These are phyloP conservation scores for Brenthis ino DNA, from an alignment of 2,888 invertebrate species.

Conservation along the genomic window DNA sequence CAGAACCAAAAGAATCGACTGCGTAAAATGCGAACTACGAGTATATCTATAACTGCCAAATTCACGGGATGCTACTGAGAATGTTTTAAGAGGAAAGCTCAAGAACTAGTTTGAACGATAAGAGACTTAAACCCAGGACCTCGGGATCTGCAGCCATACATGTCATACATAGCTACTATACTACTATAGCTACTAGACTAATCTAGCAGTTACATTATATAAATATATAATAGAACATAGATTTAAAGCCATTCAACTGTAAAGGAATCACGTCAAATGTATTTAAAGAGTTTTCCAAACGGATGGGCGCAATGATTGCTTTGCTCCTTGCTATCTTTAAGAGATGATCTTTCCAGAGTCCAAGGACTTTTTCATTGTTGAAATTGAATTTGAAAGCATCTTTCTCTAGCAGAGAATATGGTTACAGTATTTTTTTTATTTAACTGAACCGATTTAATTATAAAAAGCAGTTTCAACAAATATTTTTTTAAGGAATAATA, in stretches of 20 bases:
- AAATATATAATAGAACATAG: background rate
- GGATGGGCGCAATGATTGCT: slow-evolving; percentile 61
- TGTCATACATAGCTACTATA: too few relatives aligned
- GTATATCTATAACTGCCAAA: too few relatives aligned
- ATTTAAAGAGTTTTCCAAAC: slow-evolving; percentile 59
- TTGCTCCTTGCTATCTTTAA: slow-evolving; percentile 1
- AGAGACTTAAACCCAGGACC: too few relatives aligned
- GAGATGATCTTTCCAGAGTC: slow-evolving; percentile 8
- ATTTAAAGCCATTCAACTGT: slow-evolving; percentile 39
- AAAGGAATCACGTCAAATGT: slow-evolving; percentile 55
- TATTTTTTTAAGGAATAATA: too few relatives aligned
- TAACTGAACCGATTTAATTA: background rate
- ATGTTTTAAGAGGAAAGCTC: too few relatives aligned
- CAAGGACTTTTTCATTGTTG: slow-evolving; percentile 8
- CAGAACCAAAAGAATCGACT: too few relatives aligned
- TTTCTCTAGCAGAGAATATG: background rate
- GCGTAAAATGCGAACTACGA: too few relatives aligned
- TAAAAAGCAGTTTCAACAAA: background rate
- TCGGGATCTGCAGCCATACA: too few relatives aligned
- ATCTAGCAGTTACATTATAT: background rate
- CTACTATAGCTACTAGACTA: too few relatives aligned
- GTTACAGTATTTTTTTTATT: background rate
- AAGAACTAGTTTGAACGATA: too few relatives aligned
- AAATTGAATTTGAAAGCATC: slow-evolving; percentile 1
- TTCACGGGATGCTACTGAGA: too few relatives aligned